Evolutionary conservation across 2,888 invertebrate species (phyloP).

Genomic region (Aporophyla lueneburgensis): DNA sequence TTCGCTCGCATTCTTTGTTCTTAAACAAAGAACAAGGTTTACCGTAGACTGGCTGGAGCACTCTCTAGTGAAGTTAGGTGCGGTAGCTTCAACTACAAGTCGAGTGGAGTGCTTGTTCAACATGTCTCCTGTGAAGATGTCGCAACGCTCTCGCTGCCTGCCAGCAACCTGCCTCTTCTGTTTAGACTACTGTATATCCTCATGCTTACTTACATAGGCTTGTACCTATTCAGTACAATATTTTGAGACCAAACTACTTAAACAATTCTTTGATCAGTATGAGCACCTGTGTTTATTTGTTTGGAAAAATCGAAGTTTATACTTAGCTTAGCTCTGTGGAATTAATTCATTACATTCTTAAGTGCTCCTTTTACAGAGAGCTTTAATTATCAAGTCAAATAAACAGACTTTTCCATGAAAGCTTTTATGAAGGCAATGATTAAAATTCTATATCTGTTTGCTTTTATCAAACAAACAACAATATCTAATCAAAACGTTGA

Average conservation of each 20-base stretch:
- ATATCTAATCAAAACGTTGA: background rate
- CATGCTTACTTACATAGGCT: conserved; percentile 24
- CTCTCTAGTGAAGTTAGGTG: conserved; percentile 78
- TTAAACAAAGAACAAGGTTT: conserved; percentile 75
- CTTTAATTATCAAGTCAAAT: conserved; percentile 51
- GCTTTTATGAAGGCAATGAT: conserved; percentile 24
- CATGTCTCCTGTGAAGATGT: conserved; percentile 84
- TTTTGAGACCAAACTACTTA: conserved; percentile 25
- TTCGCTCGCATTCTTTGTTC: conserved; percentile 68
- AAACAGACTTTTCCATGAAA: conserved; percentile 28
- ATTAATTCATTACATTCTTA: conserved; percentile 68
- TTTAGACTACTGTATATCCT: conserved; percentile 49
- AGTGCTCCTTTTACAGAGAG: conserved; percentile 65
- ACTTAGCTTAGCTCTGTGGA: conserved; percentile 54
- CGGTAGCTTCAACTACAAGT: conserved; percentile 80
- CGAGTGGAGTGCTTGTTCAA: conserved; percentile 85
- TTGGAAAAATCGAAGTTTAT: conserved; percentile 25
- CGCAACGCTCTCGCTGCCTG: conserved; percentile 64
- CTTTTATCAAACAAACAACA: background rate
- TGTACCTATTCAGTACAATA: conserved; percentile 12
- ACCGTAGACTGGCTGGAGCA: conserved; percentile 72
- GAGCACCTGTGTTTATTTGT: conserved; percentile 43
- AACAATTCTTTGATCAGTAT: conserved; percentile 8
- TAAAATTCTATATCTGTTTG: background rate
- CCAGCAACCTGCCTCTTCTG: conserved; percentile 61